Evolutionary conservation across 1,140 invertebrate genomes (phyloP).

Genomic region (Neocloeon triangulifer): DNA sequence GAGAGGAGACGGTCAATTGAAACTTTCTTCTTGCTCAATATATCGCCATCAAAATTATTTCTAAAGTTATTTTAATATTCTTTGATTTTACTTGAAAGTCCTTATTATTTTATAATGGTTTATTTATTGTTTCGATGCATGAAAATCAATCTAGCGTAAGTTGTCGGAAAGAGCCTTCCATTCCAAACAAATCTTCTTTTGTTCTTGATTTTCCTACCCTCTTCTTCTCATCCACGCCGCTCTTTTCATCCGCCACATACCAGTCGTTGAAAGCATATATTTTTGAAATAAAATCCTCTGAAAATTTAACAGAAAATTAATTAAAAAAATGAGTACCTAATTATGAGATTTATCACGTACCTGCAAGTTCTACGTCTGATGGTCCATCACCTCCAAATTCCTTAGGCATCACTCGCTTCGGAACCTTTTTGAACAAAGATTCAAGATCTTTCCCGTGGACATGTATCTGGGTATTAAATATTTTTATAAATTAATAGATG

Average conservation of each 20-base stretch:
- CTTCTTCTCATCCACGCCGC: conserved; percentile 48
- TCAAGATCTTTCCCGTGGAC: conserved; percentile 1
- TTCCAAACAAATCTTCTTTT: conserved; percentile 53
- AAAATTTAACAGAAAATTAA: background rate
- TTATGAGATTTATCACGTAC: conserved; percentile 2
- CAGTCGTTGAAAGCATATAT: too few species aligned
- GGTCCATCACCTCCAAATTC: conserved; percentile 1
- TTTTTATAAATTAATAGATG: too few species aligned
- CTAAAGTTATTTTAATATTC: too few species aligned
- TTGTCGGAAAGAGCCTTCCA: conserved; percentile 61
- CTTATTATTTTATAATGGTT: too few species aligned
- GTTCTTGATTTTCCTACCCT: conserved; percentile 56
- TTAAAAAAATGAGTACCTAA: background rate
- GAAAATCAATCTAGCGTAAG: conserved; percentile 52
- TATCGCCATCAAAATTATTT: too few species aligned
- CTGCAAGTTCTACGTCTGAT: background rate
- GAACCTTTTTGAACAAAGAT: conserved; percentile 1
- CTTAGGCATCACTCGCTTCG: background rate
- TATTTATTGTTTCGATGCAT: too few species aligned
- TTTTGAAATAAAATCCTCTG: conserved; percentile 8
- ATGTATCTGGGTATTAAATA: too few species aligned
- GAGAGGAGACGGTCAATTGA: too few species aligned
- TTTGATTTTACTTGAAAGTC: too few species aligned
- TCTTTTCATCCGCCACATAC: conserved; percentile 45
- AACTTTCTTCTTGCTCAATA: too few species aligned